A percentile compares a stretch with the other conserved stretches of the same genome.
Conservation (phyloP, 2,797 vertebrate species). For the Sebastes matsubarae region DNA sequence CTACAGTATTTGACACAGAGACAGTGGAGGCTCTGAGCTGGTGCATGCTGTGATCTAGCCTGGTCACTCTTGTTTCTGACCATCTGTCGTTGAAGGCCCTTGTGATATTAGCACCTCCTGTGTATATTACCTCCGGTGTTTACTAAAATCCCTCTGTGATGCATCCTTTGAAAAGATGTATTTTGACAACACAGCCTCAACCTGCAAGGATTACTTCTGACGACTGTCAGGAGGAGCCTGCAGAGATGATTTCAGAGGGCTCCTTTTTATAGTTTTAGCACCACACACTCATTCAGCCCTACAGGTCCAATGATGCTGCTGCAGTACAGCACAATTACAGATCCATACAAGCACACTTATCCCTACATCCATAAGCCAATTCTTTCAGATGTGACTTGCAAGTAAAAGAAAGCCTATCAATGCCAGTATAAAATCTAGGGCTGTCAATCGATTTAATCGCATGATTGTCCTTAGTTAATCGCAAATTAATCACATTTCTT, state of each 20-base stretch:
- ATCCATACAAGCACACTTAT: slow-evolving; percentile 17
- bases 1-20: slow-evolving; percentile 44
- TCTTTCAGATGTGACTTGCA: background rate
- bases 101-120: slow-evolving; percentile 41
- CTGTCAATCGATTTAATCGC: no score
- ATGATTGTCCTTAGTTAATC: no score
- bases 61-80: slow-evolving; percentile 44
- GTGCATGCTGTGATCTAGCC: slow-evolving; percentile 51
- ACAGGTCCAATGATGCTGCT: slow-evolving; percentile 24
- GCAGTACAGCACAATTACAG: slow-evolving; percentile 32
- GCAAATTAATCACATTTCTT: no score
- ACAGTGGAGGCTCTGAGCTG: slow-evolving; percentile 44
- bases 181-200: slow-evolving; percentile 58
- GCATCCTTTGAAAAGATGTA: slow-evolving; percentile 43
- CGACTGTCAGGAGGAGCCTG: slow-evolving; percentile 29
- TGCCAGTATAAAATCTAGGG: no score
- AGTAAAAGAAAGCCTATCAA: background rate
- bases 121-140: slow-evolving; percentile 32
- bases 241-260: slow-evolving; percentile 37
- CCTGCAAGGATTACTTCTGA: slow-evolving; percentile 53
- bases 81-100: slow-evolving; percentile 42
- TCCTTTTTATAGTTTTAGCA: slow-evolving; percentile 28
- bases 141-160: slow-evolving; percentile 34
- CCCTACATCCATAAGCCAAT: background rate
- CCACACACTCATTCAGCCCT: slow-evolving; percentile 10